Evolutionary conservation across 2,113 vertebrate genomes (phyloP), one percentile per base, ranked within the genome.

Genomic region (Oxyura jamaicensis): DNA sequence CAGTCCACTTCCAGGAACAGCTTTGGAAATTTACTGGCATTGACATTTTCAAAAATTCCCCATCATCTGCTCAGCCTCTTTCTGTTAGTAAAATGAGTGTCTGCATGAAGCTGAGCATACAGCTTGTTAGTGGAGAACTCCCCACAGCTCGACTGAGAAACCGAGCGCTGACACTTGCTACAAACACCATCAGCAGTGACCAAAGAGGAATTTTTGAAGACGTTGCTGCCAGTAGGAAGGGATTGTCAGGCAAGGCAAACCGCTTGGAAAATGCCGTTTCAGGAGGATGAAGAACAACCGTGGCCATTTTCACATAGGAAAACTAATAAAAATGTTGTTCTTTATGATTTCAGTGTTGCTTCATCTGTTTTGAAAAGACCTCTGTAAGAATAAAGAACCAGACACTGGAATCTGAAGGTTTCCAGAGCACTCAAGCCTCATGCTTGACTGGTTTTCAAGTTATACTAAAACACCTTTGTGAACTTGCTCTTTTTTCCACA

Each of bases 101-200:
- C 19, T 62, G 21, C 4, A 9, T 1, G 41, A 80, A 58, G 31
- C 0, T 44, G 72, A 71, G 28, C 0, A 0, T 6, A 9, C 4
- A 69, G 46, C 13, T 83, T 55, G 4, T 42, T 39, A 55, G 67
- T 56, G 44, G 42, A 82, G 59, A 73, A 48, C 29, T 35, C 36
- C 66, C 33, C 20, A 36, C 65, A 69, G 50, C 23, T 59, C 14
- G 15, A 16, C 55, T 12, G 17, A 73, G 71, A 93, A 81, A 16
- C 26, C 4, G 25, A 84, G 42, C 39, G 1, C n/a, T 48, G 36
- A 18, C 12, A 4, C 26, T 59, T 84, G 48, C 69, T 52, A 23
- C 89, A 35, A 50, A 73, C 42, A 56, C 55, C 84, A 28, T 17
- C 44, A 73, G 41, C 46, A 35, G 5, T 0, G 8, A 26, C 5